These are phyloP conservation scores for Andrena hattorfiana DNA, from an alignment of 2,888 invertebrate species.

Conservation along the genomic window DNA sequence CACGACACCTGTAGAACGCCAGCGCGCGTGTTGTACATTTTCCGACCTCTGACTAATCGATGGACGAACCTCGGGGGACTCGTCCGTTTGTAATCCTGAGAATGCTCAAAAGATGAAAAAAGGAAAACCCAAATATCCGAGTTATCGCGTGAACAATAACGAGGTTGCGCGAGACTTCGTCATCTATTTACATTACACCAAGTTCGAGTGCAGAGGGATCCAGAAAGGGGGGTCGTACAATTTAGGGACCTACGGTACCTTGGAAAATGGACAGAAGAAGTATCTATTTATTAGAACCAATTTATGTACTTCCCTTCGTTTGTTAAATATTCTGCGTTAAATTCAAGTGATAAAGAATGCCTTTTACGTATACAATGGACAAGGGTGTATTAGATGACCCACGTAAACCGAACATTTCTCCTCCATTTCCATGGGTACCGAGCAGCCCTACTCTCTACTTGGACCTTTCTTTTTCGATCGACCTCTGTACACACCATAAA, in stretches of 20 bases:
- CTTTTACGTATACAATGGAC: too few relatives aligned
- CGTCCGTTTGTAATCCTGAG: conserved; percentile 44
- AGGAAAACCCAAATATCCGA: neutral
- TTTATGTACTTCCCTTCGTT: too few relatives aligned
- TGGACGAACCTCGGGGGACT: conserved; percentile 48
- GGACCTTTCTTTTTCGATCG: neutral
- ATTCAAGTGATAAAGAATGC: too few relatives aligned
- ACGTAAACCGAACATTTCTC: neutral
- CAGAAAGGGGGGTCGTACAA: neutral
- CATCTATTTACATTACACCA: neutral
- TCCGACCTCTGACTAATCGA: conserved; percentile 47
- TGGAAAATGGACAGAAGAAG: neutral
- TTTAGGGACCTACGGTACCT: neutral
- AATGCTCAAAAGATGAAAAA: conserved; percentile 45
- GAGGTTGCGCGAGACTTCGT: conserved; percentile 3
- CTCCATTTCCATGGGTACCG: neutral
- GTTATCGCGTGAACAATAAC: conserved; percentile 1
- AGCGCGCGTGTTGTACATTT: conserved; percentile 31
- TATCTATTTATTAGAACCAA: neutral
- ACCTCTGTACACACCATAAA: neutral
- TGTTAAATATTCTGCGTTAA: too few relatives aligned
- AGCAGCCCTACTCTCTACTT: neutral
- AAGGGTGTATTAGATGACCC: neutral
- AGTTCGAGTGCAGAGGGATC: neutral
- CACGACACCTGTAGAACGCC: conserved; percentile 3